These are phyloP conservation scores for Stegodyphus dumicola DNA, from an alignment of 1,140 invertebrate species.

Conservation along the genomic window DNA sequence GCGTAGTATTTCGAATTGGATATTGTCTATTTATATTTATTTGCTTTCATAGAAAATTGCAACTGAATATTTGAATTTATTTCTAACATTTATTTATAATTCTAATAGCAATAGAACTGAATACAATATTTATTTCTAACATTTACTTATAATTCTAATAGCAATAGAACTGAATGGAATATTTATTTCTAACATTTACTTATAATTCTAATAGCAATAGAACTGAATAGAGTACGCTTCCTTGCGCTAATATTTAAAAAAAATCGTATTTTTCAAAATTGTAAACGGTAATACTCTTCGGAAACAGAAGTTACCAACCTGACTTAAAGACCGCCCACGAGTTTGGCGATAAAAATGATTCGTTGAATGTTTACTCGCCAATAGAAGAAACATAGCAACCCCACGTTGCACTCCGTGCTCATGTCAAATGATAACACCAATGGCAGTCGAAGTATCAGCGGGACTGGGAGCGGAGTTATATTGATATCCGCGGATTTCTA, in stretches of 20 bases:
- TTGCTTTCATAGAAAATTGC: too few species aligned
- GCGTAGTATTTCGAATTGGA: too few species aligned
- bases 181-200: too few species aligned
- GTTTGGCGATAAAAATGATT: not conserved
- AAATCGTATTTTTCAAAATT: not conserved
- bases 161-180: too few species aligned
- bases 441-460: not conserved
- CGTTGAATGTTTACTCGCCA: not conserved
- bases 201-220: too few species aligned
- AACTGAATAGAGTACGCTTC: not conserved
- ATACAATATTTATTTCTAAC: too few species aligned
- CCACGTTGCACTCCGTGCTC: slow-evolving; percentile 24
- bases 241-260: not conserved
- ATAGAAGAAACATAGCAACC: slow-evolving; percentile 41
- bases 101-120: not conserved
- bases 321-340: not conserved
- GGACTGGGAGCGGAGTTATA: not conserved
- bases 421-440: slow-evolving; percentile 52
- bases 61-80: too few species aligned
- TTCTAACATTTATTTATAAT: too few species aligned
- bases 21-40: too few species aligned
- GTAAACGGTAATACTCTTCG: not conserved
- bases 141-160: too few species aligned
- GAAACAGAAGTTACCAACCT: not conserved
- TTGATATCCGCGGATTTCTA: not conserved